Percentiles rank a stretch among this genome's conserved stretches.
Evolutionary conservation across 2,888 invertebrate genomes (phyloP).

Genomic region (Coenonympha arcania): DNA sequence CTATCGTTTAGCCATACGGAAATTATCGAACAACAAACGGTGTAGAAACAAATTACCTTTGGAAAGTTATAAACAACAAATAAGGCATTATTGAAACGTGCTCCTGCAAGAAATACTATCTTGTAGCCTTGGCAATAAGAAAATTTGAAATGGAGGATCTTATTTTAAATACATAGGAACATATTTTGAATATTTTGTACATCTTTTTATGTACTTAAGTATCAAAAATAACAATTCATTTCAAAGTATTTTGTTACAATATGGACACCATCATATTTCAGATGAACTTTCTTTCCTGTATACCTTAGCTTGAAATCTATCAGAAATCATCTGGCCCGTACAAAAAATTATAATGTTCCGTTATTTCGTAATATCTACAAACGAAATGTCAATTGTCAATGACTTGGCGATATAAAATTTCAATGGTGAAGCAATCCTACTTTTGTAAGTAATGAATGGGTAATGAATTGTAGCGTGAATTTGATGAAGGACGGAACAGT

Average conservation of each 20-base stretch:
- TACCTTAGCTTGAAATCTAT: background rate
- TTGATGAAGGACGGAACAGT: background rate
- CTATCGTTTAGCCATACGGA: conserved; percentile 26
- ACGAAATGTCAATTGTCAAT: background rate
- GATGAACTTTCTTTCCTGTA: background rate
- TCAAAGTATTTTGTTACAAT: too few relatives aligned
- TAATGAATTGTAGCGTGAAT: background rate
- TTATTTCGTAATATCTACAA: background rate
- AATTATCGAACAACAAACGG: conserved; percentile 13
- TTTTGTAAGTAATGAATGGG: conserved; percentile 1
- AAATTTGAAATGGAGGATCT: too few relatives aligned
- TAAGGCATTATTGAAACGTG: too few relatives aligned
- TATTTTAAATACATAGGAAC: too few relatives aligned
- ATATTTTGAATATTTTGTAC: too few relatives aligned
- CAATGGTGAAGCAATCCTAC: background rate
- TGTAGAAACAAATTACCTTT: background rate
- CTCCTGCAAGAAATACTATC: too few relatives aligned
- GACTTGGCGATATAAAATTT: background rate
- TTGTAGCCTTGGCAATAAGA: too few relatives aligned
- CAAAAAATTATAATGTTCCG: background rate
- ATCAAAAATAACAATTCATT: too few relatives aligned
- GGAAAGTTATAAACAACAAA: too few relatives aligned
- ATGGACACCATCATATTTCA: too few relatives aligned
- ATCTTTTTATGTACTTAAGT: too few relatives aligned
- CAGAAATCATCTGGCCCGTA: background rate